Conservation (phyloP, 2,888 invertebrate genomes). For the Caenorhabditis virilis region DNA sequence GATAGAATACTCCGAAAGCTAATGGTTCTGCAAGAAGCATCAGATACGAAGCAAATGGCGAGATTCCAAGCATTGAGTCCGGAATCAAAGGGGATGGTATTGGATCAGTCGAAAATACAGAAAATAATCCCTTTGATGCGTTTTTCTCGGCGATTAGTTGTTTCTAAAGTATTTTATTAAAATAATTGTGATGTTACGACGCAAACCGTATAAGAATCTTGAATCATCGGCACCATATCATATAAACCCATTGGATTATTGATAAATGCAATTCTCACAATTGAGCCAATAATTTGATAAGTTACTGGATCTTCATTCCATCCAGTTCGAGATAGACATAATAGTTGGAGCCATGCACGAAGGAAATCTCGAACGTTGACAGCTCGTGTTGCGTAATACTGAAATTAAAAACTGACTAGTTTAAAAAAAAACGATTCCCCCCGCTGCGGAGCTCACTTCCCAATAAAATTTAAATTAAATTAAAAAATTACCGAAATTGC, state of each 20-base stretch:
- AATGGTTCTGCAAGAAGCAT: conserved; percentile 56
- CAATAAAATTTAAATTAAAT: too few species aligned
- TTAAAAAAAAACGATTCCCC: background rate
- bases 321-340: conserved; percentile 32
- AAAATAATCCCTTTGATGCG: conserved; percentile 52
- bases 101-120: conserved; percentile 51
- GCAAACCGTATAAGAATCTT: conserved; percentile 53
- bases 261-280: conserved; percentile 53
- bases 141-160: conserved; percentile 38
- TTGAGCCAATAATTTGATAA: conserved; percentile 36
- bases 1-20: conserved; percentile 48
- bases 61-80: conserved; percentile 27
- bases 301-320: conserved; percentile 49
- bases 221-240: conserved; percentile 47
- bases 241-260: conserved; percentile 46
- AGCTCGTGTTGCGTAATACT: conserved; percentile 29
- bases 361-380: conserved; percentile 34
- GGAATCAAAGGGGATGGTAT: conserved; percentile 58
- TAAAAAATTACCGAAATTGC: conserved; percentile 52
- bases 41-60: conserved; percentile 57
- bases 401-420: conserved; percentile 1
- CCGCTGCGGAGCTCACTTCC: too few species aligned
- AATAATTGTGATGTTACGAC: too few species aligned
- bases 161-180: too few species aligned
- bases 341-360: conserved; percentile 41